Conservation (phyloP, 2,888 invertebrate species). For the Rotaria sp. region DNA sequence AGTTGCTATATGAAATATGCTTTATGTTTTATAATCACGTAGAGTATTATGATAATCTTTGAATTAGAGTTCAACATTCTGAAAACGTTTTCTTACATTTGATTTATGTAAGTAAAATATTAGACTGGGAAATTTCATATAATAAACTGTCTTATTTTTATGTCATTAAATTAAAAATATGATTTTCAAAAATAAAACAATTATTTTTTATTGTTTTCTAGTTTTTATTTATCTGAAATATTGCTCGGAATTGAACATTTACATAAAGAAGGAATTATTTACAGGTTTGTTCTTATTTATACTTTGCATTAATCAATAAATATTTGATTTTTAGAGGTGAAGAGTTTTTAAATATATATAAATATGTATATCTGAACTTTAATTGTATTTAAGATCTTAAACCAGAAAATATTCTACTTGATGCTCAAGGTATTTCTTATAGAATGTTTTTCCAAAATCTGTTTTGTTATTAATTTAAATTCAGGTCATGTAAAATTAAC, state of each 20-base stretch:
- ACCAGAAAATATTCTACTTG: constrained; percentile 93
- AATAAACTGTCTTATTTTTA: too few relatives aligned
- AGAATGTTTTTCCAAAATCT: too few relatives aligned
- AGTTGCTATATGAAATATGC: background rate
- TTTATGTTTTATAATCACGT: background rate
- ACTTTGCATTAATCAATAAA: background rate
- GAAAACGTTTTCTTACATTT: too few relatives aligned
- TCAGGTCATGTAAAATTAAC: constrained; percentile 91
- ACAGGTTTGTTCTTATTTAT: constrained; percentile 55
- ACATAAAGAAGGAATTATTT: constrained; percentile 80
- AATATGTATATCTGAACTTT: background rate
- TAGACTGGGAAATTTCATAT: too few relatives aligned
- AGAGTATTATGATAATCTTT: too few relatives aligned
- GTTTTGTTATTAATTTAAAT: background rate
- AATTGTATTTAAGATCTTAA: constrained; percentile 67
- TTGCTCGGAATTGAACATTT: constrained; percentile 93
- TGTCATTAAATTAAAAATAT: too few relatives aligned
- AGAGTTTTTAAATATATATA: background rate
- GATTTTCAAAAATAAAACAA: too few relatives aligned
- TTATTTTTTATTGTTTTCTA: constrained; percentile 59
- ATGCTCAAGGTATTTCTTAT: constrained; percentile 62
- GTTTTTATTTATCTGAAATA: constrained; percentile 95
- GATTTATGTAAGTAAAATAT: too few relatives aligned
- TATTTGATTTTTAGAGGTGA: constrained; percentile 47
- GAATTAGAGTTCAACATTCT: too few relatives aligned